These are phyloP conservation scores for Arvicanthis niloticus DNA, from an alignment of 2,113 vertebrate genomes.

Conservation along the genomic window DNA sequence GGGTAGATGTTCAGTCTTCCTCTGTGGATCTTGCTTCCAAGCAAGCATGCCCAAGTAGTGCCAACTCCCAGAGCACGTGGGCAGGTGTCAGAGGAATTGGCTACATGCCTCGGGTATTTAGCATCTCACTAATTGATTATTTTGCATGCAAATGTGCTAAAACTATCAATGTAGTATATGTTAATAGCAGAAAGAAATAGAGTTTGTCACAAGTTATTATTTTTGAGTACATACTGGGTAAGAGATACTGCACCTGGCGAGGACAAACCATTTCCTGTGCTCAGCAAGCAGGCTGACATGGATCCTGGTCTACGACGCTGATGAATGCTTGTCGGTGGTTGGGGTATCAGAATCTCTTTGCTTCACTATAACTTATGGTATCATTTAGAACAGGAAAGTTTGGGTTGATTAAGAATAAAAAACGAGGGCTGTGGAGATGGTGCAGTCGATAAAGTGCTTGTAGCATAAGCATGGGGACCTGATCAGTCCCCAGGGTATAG, in stretches of 20 bases:
- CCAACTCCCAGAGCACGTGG: background rate
- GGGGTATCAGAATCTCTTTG: slow-evolving; percentile 1
- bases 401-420: background rate
- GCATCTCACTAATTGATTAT: slow-evolving; percentile 11
- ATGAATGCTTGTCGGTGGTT: background rate
- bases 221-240: background rate
- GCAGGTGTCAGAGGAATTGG: background rate
- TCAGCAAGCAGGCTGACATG: background rate
- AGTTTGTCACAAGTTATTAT: background rate
- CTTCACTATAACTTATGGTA: background rate
- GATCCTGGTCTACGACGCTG: background rate
- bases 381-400: background rate
- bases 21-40: background rate
- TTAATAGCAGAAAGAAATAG: background rate
- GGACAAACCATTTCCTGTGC: background rate
- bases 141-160: background rate
- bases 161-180: background rate
- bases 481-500: too few relatives aligned
- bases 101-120: background rate
- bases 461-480: too few relatives aligned
- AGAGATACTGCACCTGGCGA: background rate
- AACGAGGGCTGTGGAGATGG: background rate
- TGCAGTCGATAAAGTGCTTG: background rate
- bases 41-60: too few relatives aligned
- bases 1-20: background rate